These are phyloP conservation scores for Pterois miles DNA, from an alignment of 2,797 vertebrate species.

Conservation along the genomic window DNA sequence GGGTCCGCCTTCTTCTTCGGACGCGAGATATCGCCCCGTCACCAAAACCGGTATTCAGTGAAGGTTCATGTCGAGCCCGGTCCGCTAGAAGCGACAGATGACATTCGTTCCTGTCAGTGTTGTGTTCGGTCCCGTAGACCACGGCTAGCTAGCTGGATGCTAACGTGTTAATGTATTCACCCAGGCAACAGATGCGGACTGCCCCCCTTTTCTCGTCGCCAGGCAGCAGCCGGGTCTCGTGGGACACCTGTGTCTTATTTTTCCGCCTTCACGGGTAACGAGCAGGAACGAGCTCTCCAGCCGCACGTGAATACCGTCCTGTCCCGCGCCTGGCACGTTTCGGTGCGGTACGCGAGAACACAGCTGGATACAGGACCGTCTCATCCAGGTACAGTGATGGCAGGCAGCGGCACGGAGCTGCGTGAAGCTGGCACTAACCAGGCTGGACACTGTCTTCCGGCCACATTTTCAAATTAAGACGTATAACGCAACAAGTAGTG, in stretches of 20 bases:
- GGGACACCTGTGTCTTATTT: constrained; percentile 24
- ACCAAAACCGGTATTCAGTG: background rate
- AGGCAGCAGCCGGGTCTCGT: constrained; percentile 12
- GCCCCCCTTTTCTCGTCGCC: constrained; percentile 8
- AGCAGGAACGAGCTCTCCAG: background rate
- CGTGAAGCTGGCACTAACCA: background rate
- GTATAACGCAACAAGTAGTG: background rate
- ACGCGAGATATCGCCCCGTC: background rate
- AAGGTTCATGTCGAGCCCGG: background rate
- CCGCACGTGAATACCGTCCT: background rate
- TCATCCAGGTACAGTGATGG: constrained; percentile 52
- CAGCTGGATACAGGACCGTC: constrained; percentile 29
- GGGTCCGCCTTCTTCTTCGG: background rate
- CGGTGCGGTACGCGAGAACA: background rate
- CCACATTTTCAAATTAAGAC: constrained; percentile 42
- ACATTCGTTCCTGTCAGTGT: constrained; percentile 30
- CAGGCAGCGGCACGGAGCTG: constrained; percentile 21
- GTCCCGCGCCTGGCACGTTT: background rate
- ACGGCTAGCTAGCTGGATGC: constrained; percentile 51
- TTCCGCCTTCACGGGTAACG: background rate
- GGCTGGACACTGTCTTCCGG: background rate
- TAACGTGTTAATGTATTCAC: constrained; percentile 65
- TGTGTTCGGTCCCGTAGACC: background rate
- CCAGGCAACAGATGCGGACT: constrained; percentile 67
- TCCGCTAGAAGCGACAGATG: constrained; percentile 15